phyloP scores from a whole-genome alignment of 2,888 invertebrate genomes.

The Eupithecia vulgata region DNA sequence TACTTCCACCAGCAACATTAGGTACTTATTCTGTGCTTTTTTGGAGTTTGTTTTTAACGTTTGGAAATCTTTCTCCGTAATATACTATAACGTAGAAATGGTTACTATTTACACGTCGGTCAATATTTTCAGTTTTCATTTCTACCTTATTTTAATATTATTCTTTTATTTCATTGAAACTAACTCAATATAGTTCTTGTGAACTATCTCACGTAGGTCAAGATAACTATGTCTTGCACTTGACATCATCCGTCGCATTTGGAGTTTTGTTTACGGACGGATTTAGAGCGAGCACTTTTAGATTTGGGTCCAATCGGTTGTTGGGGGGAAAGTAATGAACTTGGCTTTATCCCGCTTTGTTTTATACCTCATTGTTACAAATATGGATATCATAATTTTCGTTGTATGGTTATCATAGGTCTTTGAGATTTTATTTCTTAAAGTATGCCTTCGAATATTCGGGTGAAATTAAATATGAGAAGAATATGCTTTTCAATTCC shows the following conservation, averaged over 20 bases:
- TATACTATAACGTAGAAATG: too few species aligned
- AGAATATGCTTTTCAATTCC: too few species aligned
- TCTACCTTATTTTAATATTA: not conserved
- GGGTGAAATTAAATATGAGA: not conserved
- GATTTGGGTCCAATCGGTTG: constrained; percentile 21
- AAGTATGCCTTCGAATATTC: not conserved
- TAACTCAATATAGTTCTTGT: not conserved
- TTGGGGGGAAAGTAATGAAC: constrained; percentile 12
- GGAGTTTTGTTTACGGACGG: constrained; percentile 41
- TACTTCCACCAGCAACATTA: too few species aligned
- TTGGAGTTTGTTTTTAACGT: too few species aligned
- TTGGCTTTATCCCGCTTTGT: constrained; percentile 7
- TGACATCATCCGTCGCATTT: constrained; percentile 13
- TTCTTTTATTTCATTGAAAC: not conserved
- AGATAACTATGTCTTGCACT: constrained; percentile 1
- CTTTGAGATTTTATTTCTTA: not conserved
- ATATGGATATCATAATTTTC: not conserved
- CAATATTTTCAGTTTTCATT: not conserved
- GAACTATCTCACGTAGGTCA: not conserved
- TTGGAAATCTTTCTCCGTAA: too few species aligned
- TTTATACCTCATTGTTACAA: not conserved
- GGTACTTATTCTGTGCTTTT: too few species aligned
- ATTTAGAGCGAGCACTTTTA: constrained; percentile 37
- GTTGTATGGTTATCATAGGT: too few species aligned
- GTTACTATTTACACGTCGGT: not conserved